Evolutionary conservation across 2,797 vertebrate species (phyloP).

Genomic region (Danio albolineatus): DNA sequence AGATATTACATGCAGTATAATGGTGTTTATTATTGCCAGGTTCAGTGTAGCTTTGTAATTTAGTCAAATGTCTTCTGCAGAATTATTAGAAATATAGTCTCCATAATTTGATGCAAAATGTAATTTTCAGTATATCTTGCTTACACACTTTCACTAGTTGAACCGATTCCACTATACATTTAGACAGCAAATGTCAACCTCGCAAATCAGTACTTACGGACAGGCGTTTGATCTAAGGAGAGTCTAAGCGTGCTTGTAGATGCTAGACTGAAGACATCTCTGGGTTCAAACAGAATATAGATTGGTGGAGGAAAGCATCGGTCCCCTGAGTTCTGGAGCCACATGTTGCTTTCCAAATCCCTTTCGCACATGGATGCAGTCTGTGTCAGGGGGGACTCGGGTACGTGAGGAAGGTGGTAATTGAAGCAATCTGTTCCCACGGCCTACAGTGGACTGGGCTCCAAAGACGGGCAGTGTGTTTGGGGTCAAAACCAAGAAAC

Average conservation of each 20-base stretch:
- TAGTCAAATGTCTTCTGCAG: too few relatives aligned
- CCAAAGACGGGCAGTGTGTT: conserved; percentile 66
- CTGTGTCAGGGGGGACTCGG: conserved; percentile 73
- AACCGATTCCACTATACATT: conserved; percentile 81
- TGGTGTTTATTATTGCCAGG: too few relatives aligned
- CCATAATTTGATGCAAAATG: too few relatives aligned
- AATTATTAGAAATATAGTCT: too few relatives aligned
- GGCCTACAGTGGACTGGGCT: conserved; percentile 68
- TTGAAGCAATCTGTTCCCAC: conserved; percentile 80
- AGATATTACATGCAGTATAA: too few relatives aligned
- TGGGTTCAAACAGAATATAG: conserved; percentile 76
- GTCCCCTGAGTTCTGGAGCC: conserved; percentile 69
- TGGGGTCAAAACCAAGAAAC: conserved; percentile 76
- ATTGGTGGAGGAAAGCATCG: conserved; percentile 74
- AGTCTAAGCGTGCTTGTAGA: conserved; percentile 66
- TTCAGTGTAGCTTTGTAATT: too few relatives aligned
- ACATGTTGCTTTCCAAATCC: conserved; percentile 74
- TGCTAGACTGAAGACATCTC: conserved; percentile 74
- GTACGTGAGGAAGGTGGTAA: conserved; percentile 77
- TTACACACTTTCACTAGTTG: conserved; percentile 69
- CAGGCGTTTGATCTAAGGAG: conserved; percentile 67
- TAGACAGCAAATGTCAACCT: conserved; percentile 76
- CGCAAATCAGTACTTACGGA: conserved; percentile 73
- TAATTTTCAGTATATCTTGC: conserved; percentile 57
- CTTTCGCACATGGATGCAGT: conserved; percentile 71